These are phyloP conservation scores for Uloborus diversus DNA, from an alignment of 1,140 invertebrate species.

Conservation along the genomic window DNA sequence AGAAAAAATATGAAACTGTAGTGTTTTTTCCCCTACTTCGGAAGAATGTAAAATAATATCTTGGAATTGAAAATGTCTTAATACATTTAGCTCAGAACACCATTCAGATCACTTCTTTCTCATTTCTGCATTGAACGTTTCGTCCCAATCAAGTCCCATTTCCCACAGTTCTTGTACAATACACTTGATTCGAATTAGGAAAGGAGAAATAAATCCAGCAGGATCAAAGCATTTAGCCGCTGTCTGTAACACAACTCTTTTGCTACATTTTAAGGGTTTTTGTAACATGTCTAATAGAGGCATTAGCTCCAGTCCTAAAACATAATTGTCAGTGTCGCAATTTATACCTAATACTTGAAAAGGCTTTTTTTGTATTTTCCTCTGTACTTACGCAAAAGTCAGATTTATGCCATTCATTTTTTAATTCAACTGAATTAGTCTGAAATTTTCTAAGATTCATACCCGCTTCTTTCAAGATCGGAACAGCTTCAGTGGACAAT, in stretches of 20 bases:
- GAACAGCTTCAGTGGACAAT: neutral
- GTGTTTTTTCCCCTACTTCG: neutral
- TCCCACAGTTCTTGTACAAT: constrained; percentile 33
- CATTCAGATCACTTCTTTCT: neutral
- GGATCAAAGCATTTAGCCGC: neutral
- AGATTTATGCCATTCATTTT: constrained; percentile 2
- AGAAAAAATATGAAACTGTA: constrained; percentile 40
- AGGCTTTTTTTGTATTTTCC: neutral
- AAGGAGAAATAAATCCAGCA: constrained; percentile 5
- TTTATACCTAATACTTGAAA: neutral
- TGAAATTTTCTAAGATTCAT: constrained; percentile 21
- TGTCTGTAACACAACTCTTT: constrained; percentile 41
- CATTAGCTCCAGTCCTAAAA: too few relatives aligned
- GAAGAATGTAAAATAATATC: neutral
- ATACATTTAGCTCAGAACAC: neutral
- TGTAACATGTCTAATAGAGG: too few relatives aligned
- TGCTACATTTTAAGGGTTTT: too few relatives aligned
- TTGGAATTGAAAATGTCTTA: neutral
- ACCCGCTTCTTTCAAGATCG: neutral
- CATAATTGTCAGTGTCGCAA: constrained; percentile 14
- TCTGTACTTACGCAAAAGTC: neutral
- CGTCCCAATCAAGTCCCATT: constrained; percentile 33
- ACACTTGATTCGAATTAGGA: neutral
- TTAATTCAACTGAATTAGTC: neutral
- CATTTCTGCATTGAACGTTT: neutral